These are phyloP conservation scores for Crotophaga sulcirostris DNA, from an alignment of 2,113 vertebrate genomes.

Conservation along the genomic window DNA sequence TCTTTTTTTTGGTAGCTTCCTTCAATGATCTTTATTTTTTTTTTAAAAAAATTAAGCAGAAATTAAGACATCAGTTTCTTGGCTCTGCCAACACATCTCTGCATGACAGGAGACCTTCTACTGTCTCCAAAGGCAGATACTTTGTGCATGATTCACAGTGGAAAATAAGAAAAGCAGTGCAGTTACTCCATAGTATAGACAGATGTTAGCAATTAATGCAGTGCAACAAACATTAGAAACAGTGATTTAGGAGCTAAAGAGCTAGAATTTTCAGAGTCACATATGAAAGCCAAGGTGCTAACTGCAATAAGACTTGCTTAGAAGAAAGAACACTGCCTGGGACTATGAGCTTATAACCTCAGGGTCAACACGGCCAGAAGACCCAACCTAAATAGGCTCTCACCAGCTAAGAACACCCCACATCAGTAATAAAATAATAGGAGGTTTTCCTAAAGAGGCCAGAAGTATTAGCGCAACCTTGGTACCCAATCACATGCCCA, in stretches of 20 bases:
- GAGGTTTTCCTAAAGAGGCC: not conserved
- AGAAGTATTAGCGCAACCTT: fast-evolving
- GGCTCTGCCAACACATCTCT: not conserved
- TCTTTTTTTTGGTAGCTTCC: not conserved
- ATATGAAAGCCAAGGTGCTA: not conserved
- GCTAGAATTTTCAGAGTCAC: not conserved
- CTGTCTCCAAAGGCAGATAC: not conserved
- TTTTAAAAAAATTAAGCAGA: not conserved
- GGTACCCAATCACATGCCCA: not conserved
- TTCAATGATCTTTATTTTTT: not conserved
- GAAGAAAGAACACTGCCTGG: not conserved
- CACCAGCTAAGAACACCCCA: not conserved
- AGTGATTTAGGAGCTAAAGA: not conserved
- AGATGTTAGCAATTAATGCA: not conserved
- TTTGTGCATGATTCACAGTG: not conserved
- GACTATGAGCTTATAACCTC: not conserved
- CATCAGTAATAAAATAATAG: not conserved
- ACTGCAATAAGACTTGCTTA: not conserved
- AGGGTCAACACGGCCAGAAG: not conserved
- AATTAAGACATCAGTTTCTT: not conserved
- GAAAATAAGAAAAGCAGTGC: not conserved
- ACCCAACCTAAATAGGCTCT: not conserved
- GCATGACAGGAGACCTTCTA: not conserved
- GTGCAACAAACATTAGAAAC: not conserved
- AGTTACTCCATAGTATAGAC: not conserved